Base-by-base conservation (phyloP, 2,888 invertebrate species). In the Pteria penguin region DNA sequence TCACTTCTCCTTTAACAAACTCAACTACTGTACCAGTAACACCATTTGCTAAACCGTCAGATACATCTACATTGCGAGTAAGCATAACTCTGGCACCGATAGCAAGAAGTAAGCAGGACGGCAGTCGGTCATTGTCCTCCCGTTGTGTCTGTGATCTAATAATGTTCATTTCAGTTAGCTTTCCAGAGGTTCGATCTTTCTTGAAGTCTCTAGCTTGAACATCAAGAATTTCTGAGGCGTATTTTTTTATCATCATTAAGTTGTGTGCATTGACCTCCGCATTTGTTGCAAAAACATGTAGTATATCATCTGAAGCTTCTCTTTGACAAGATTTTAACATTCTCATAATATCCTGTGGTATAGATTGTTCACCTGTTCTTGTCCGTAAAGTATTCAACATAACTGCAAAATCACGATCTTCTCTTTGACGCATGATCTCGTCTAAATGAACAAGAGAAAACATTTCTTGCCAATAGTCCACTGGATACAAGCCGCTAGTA, bases 61-160 rank as follows among this genome's bases (percentile, higher is more conserved):
- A 24, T 11, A 67, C 55, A 67, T 54, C n/a, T 22, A 45, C 27
- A 29, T 67, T 67, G 11, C 67, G 55, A 27, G 32, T 67, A 2
- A 67, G 24, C 67, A 67, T 67, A 2, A 67, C 67, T n/a, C 67
- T 45, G 14, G 55, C 67, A 67, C 33, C 33, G 2, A 55, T 27
- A 4, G 55, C 52, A 2, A 67, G 2, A 2, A 57, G 1, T 1
- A 67, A 8, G 4, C n/a, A 67, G n/a, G 22, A 29, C 3, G 14
- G n/a, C 2, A 67, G 18, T 5, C 57, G n/a, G n/a, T 57, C 67
- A 8, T 2, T 11, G 4, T 67, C 55, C 4, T 4, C 3, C 3
- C 52, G 27, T 3, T 5, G 14, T 29, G 36, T 36, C 29, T 29
- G 52, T n/a, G 11, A 18, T 0, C 54, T 54, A 22, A 32, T 8